Conservation (phyloP, 2,113 vertebrate genomes). For the Erythrocercus mccallii region DNA sequence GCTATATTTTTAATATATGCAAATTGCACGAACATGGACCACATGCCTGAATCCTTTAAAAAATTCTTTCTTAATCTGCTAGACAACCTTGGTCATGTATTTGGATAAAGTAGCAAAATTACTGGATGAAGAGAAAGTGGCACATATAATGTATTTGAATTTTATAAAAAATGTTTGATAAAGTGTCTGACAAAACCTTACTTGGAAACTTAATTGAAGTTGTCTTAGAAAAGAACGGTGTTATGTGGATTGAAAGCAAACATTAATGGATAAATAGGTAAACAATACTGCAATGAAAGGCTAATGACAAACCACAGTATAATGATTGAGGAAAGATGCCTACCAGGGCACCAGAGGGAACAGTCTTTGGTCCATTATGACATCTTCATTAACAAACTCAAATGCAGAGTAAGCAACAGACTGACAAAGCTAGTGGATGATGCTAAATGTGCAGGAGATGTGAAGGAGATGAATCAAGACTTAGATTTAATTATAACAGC, state of each 20-base stretch:
- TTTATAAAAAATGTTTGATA: constrained; percentile 20
- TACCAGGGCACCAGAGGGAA: background rate
- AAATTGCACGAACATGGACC: background rate
- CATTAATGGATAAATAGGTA: constrained; percentile 5
- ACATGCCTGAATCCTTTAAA: background rate
- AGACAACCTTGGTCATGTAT: accelerated
- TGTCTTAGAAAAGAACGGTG: background rate
- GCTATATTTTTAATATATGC: background rate
- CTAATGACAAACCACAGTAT: background rate
- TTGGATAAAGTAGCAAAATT: background rate
- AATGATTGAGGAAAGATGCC: background rate
- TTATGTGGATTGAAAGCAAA: constrained; percentile 16
- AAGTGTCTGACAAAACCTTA: background rate
- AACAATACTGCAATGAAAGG: background rate
- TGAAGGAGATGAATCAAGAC: background rate
- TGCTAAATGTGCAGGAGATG: background rate
- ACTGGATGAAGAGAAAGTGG: background rate
- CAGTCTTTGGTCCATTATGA: background rate
- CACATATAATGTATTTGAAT: background rate
- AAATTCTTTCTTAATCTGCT: background rate
- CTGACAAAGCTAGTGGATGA: background rate
- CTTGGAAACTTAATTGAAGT: constrained; percentile 20
- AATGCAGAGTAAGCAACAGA: background rate
- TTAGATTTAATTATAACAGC: background rate
- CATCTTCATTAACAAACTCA: background rate